These are phyloP conservation scores for Semotilus atromaculatus DNA, from an alignment of 2,797 vertebrate genomes.

Conservation along the genomic window DNA sequence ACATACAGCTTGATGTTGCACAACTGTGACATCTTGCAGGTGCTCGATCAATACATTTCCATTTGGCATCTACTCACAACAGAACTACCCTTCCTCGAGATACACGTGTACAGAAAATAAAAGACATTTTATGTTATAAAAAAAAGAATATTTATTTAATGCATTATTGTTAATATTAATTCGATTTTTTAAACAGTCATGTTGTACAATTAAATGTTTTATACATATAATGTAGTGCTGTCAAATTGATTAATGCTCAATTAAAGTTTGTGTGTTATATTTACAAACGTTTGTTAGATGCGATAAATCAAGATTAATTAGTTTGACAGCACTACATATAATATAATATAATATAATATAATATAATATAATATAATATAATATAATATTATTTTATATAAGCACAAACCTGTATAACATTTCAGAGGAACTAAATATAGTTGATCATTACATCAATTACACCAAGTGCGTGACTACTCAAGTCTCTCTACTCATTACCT, in stretches of 20 bases:
- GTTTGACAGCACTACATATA: background rate
- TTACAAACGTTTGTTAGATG: no score
- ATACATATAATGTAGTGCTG: background rate
- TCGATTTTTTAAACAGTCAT: background rate
- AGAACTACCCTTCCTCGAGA: background rate
- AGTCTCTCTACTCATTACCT: constrained; percentile 22
- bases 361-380: background rate
- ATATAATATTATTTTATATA: background rate
- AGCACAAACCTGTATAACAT: background rate
- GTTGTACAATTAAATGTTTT: no score
- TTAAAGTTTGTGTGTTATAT: no score
- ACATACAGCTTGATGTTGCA: constrained; percentile 9
- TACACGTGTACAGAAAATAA: background rate
- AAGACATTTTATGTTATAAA: background rate
- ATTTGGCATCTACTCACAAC: background rate
- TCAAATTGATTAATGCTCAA: background rate
- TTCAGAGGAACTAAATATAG: background rate
- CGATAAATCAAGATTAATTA: background rate
- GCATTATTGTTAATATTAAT: background rate
- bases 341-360: no score
- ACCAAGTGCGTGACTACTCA: background rate
- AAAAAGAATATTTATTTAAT: background rate
- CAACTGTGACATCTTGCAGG: constrained; percentile 27
- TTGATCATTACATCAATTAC: constrained; percentile 4
- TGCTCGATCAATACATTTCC: background rate